Conservation (phyloP, 2,888 invertebrate species). For the Nudaria mundana region DNA sequence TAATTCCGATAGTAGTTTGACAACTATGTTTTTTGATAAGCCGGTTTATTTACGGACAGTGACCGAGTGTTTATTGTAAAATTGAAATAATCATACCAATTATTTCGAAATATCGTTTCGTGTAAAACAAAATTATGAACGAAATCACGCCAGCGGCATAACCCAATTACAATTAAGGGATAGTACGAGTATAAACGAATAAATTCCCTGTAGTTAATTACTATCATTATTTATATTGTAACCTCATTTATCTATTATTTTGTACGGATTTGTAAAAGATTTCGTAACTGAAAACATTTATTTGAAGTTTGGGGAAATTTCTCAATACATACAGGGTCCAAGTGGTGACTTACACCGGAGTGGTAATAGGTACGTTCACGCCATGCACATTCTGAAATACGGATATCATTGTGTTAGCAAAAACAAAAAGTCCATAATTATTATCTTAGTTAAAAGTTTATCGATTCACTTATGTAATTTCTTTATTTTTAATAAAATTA, state of each 20-base stretch:
- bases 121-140: conserved; percentile 54
- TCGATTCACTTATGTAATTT: too few relatives aligned
- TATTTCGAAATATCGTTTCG: conserved; percentile 49
- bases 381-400: too few relatives aligned
- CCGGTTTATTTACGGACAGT: conserved; percentile 30
- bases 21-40: conserved; percentile 16
- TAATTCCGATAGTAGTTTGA: conserved; percentile 13
- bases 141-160: conserved; percentile 45
- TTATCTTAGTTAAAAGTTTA: too few relatives aligned
- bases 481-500: too few relatives aligned
- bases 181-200: conserved; percentile 41
- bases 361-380: too few relatives aligned
- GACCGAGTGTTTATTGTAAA: conserved; percentile 44
- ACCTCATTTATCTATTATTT: conserved; percentile 13
- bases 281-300: not conserved
- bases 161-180: conserved; percentile 47
- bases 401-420: too few relatives aligned
- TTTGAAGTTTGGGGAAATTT: not conserved
- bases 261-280: not conserved
- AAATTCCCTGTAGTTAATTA: conserved; percentile 43
- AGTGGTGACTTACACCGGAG: too few relatives aligned
- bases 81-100: conserved; percentile 62
- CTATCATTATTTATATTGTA: conserved; percentile 30
- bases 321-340: too few relatives aligned
- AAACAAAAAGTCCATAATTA: too few relatives aligned